phyloP scores from a whole-genome alignment of 2,113 vertebrate species.

The Cyphomyrus plagiostoma region DNA sequence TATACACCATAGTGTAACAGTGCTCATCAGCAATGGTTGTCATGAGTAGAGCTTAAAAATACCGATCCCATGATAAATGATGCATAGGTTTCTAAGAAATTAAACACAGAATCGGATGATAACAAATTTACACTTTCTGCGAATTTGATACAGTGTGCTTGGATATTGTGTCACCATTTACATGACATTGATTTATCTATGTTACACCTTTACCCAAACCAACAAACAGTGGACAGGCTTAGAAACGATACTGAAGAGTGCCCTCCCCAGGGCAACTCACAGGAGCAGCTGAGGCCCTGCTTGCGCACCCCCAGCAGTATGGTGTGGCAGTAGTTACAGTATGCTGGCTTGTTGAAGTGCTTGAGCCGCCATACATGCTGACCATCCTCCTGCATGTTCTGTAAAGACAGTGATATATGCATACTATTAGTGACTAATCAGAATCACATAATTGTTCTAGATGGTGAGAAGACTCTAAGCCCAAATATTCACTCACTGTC shows the following conservation, averaged over 20 bases:
- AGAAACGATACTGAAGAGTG: not conserved
- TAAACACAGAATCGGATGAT: not conserved
- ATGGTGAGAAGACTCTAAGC: not conserved
- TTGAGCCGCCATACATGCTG: slow-evolving; percentile 88
- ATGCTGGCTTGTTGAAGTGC: slow-evolving; percentile 93
- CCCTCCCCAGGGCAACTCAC: slow-evolving; percentile 59
- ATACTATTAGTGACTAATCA: not conserved
- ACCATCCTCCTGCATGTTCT: slow-evolving; percentile 82
- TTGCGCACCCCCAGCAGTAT: slow-evolving; percentile 88
- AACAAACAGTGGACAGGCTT: not conserved
- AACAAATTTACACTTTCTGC: not conserved
- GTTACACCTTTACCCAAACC: not conserved
- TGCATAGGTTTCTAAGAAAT: not conserved
- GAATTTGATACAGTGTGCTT: too few species aligned
- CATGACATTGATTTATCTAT: not conserved
- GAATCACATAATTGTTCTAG: not conserved
- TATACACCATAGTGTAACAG: not conserved
- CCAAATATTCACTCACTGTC: slow-evolving; percentile 65
- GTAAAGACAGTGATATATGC: slow-evolving; percentile 13
- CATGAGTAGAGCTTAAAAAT: not conserved
- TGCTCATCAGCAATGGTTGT: not conserved
- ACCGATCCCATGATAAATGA: not conserved
- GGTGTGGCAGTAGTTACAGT: slow-evolving; percentile 88
- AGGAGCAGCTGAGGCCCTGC: slow-evolving; percentile 87
- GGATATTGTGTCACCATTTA: not conserved